These are phyloP conservation scores for Clytia hemisphaerica DNA, from an alignment of 30 jellyfish, hydroid and myxozoan species.

Conservation along the genomic window DNA sequence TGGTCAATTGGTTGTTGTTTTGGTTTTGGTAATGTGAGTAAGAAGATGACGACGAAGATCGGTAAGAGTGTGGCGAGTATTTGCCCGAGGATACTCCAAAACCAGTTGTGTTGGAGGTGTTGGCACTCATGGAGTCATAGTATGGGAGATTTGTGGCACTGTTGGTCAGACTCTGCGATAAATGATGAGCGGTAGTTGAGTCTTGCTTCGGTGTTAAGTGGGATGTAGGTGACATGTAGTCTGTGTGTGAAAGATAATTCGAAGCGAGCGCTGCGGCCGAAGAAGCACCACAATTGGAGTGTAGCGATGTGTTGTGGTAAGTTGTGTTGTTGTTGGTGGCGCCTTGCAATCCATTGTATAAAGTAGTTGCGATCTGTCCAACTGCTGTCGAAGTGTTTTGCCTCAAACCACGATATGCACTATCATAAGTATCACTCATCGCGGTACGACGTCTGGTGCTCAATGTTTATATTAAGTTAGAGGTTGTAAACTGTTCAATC, in stretches of 20 bases:
- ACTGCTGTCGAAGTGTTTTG: background rate
- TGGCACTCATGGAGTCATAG: conserved; percentile 60
- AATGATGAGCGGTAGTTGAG: conserved; percentile 74
- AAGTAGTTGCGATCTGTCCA: conserved; percentile 5
- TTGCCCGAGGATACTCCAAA: conserved; percentile 40
- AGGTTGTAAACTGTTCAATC: background rate
- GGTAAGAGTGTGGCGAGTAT: conserved; percentile 81
- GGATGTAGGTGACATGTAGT: conserved; percentile 66
- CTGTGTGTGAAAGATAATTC: conserved; percentile 41
- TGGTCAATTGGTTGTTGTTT: conserved; percentile 44
- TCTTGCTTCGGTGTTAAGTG: conserved; percentile 81
- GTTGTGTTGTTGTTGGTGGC: conserved; percentile 13
- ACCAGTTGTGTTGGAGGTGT: conserved; percentile 51
- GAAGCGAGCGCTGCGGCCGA: conserved; percentile 11
- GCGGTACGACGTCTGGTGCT: background rate
- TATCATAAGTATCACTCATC: conserved; percentile 19
- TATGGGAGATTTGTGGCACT: conserved; percentile 60
- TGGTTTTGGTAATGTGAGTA: conserved; percentile 72
- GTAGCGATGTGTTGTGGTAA: conserved; percentile 68
- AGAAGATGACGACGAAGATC: too few relatives aligned
- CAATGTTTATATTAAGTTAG: background rate
- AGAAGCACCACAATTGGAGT: conserved; percentile 75
- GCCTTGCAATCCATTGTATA: too few relatives aligned
- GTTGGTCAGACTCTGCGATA: conserved; percentile 52
- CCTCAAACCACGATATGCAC: conserved; percentile 18